Percentiles rank a stretch among this genome's conserved stretches.
Evolutionary conservation across 2,113 vertebrate species (phyloP).

Genomic region (Ceuthmochares aereus): DNA sequence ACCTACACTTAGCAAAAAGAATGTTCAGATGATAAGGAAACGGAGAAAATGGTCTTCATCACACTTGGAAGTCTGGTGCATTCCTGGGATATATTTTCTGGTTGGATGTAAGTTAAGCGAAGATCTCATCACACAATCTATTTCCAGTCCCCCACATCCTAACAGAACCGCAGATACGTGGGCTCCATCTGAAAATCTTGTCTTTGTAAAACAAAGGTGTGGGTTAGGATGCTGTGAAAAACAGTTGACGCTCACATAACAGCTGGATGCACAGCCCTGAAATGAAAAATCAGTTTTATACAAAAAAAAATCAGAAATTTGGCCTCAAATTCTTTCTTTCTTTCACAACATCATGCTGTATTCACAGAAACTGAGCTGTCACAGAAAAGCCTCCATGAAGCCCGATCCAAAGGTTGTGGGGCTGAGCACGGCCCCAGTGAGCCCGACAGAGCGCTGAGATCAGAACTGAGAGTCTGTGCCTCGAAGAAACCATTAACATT

Average conservation of each 20-base stretch:
- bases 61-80: not conserved
- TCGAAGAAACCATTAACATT: fast-evolving
- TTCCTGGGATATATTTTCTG: not conserved
- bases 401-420: not conserved
- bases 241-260: fast-evolving
- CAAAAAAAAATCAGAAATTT: not conserved
- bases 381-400: fast-evolving
- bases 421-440: not conserved
- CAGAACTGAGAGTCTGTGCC: not conserved
- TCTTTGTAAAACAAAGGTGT: not conserved
- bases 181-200: not conserved
- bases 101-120: not conserved
- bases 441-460: not conserved
- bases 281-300: not conserved
- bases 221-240: not conserved
- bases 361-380: not conserved
- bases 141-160: not conserved
- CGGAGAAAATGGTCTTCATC: not conserved
- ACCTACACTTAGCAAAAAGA: not conserved
- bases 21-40: not conserved
- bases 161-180: not conserved
- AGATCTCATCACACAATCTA: not conserved
- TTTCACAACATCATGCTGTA: fast-evolving
- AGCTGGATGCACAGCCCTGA: not conserved
- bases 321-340: not conserved